phyloP scores from a whole-genome alignment of 2,797 vertebrate genomes.

The Sebastes taczanowskii region DNA sequence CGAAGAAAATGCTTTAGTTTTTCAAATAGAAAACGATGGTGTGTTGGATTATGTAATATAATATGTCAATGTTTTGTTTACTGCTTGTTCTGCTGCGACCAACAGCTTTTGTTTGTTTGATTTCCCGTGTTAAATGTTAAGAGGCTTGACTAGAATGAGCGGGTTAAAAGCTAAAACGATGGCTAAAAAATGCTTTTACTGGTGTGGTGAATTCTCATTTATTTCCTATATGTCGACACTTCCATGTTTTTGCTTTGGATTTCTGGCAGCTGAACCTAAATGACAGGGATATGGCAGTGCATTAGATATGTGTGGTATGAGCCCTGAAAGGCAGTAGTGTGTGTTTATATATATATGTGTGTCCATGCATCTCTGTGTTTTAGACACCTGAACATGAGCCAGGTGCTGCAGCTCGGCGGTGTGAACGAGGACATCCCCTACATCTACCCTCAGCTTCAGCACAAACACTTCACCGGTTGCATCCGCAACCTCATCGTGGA shows the following conservation, averaged over 20 bases:
- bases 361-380: neutral
- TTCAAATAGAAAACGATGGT: neutral
- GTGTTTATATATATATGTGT: neutral
- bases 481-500: slow-evolving; percentile 89
- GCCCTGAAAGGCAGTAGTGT: neutral
- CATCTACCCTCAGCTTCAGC: slow-evolving; percentile 86
- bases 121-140: neutral
- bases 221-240: neutral
- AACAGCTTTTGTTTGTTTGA: neutral
- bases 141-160: neutral
- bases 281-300: neutral
- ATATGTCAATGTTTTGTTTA: no score
- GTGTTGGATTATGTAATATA: no score
- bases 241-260: neutral
- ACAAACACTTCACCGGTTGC: slow-evolving; percentile 91
- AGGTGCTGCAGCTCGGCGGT: slow-evolving; percentile 90
- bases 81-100: no score
- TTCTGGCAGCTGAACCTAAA: neutral
- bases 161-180: neutral
- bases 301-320: neutral
- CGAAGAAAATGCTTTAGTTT: neutral
- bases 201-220: neutral
- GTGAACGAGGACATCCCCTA: slow-evolving; percentile 89
- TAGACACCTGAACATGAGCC: slow-evolving; percentile 87
- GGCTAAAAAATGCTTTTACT: neutral